Conservation (phyloP, 2,888 invertebrate genomes). For the Philopedon plagiatum region DNA sequence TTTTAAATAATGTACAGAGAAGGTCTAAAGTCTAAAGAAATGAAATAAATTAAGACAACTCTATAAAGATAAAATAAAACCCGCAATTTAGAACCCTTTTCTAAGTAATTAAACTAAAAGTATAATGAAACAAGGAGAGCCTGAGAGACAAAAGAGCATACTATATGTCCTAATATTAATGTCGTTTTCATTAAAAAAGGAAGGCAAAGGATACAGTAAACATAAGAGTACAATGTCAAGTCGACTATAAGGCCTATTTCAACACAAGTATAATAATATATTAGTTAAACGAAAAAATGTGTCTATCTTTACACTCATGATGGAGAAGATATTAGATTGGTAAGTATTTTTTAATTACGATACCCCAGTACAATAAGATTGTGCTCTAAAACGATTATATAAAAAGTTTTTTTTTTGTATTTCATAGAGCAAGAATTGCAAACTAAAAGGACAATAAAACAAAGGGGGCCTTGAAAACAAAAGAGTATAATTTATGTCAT, state of each 20-base stretch:
- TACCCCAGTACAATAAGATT: too few species aligned
- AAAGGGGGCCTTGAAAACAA: slow-evolving; percentile 1
- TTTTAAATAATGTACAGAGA: background rate
- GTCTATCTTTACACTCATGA: too few species aligned
- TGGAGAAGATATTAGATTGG: too few species aligned
- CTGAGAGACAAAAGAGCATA: slow-evolving; percentile 17
- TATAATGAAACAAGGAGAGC: slow-evolving; percentile 6
- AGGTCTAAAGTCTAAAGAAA: background rate
- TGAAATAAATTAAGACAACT: background rate
- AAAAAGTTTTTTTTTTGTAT: too few species aligned
- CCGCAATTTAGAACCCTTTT: background rate
- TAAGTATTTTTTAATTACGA: too few species aligned
- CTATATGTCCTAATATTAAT: slow-evolving; percentile 12
- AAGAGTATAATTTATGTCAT: slow-evolving; percentile 22
- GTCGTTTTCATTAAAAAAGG: slow-evolving; percentile 16
- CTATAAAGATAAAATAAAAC: background rate
- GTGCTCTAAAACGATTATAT: too few species aligned
- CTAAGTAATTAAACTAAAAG: background rate
- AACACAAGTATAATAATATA: slow-evolving; percentile 29
- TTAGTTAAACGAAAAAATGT: too few species aligned
- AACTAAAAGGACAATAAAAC: slow-evolving; percentile 12
- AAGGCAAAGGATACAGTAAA: slow-evolving; percentile 8
- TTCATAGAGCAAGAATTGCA: background rate
- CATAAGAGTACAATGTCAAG: slow-evolving; percentile 30
- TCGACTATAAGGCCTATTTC: slow-evolving; percentile 9